Evolutionary conservation across 2,113 vertebrate genomes (phyloP), one percentile per base, ranked within the genome.

Genomic region (Etheostoma cragini): DNA sequence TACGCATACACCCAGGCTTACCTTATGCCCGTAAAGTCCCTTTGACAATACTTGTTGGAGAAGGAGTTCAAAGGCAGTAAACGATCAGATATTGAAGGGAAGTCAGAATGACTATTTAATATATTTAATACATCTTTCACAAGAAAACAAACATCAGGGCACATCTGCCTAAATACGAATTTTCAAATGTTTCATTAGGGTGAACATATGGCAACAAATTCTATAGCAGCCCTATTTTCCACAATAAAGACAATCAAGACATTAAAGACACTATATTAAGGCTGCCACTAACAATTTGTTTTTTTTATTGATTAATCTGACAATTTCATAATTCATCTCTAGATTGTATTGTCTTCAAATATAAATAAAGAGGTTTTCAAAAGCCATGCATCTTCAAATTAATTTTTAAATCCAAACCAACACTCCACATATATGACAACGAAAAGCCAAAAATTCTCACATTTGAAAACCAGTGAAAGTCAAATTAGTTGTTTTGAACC

Each of bases 1-100:
- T 62, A 84, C 56, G 80, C 84, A 84, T 52, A 81, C 86, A 90
- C 86, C 84, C 88, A 88, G 81, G 47, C 72, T 87, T 70, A 66
- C 68, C 64, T 82, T 81, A 50, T 89, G 35, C 11, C 8, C 1
- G 3, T 66, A 89, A 91, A 89, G 49, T 72, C 63, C 76, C 62
- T 66, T 77, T 80, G 56, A 88, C 67, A 82, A 85, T 56, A 82
- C 45, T 33, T 73, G 46, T 68, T 66, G 57, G 53, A 57, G 38
- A 24, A 53, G 64, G 24, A 76, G 65, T 89, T 88, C 47, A 82
- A 89, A 68, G 52, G 19, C 21, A 12, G 56, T 70, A 35, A 77
- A 81, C 35, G 38, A n/a, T 46, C 17, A 35, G 61, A 79, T 35
- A 24, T 65, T 46, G 62, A 57, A 45, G 42, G 61, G 22, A 54